Evolutionary conservation across 2,797 vertebrate genomes (phyloP).

Genomic region (Agapornis canus): DNA sequence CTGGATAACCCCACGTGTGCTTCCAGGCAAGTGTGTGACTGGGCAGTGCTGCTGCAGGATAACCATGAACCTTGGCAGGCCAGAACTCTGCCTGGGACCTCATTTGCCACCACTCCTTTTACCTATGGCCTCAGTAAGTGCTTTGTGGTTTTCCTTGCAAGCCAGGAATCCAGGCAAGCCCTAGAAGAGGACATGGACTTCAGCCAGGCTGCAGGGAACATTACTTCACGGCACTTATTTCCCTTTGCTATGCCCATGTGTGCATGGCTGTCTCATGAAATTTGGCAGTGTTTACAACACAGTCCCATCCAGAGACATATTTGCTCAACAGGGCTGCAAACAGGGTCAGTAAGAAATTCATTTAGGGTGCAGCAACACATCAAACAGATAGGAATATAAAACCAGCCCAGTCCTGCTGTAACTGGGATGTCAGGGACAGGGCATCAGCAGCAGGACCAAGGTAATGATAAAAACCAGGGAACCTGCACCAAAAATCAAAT

Average conservation of each 20-base stretch:
- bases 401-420: not conserved
- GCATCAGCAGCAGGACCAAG: not conserved
- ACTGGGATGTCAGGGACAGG: not conserved
- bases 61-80: not conserved
- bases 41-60: not conserved
- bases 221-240: not conserved
- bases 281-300: not conserved
- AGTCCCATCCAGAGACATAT: conserved; percentile 11
- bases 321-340: conserved; percentile 16
- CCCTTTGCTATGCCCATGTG: not conserved
- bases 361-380: conserved; percentile 11
- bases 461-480: not conserved
- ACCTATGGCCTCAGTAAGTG: not conserved
- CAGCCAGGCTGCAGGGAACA: not conserved
- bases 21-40: not conserved
- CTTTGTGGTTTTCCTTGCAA: not conserved
- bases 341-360: conserved; percentile 36
- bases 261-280: not conserved
- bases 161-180: not conserved
- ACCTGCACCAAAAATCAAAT: not conserved
- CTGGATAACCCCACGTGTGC: not conserved
- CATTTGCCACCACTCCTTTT: not conserved
- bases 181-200: not conserved
- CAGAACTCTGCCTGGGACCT: not conserved
- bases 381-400: not conserved